Conservation (phyloP, 2,888 invertebrate species). For the Piscicola geometra region DNA sequence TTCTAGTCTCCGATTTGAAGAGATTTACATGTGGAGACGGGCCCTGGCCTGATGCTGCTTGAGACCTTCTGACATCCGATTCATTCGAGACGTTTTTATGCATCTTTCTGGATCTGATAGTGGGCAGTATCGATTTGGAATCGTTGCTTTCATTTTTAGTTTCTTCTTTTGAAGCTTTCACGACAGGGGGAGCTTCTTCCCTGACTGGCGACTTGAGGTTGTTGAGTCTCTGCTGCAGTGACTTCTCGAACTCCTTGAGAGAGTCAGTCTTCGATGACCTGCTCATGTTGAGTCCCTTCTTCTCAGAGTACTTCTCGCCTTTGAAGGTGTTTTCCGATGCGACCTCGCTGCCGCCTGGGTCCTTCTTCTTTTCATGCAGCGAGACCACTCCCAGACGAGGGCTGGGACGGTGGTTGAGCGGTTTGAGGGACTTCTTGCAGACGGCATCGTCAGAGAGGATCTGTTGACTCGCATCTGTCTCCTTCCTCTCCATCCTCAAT, state of each 20-base stretch:
- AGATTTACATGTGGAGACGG: neutral
- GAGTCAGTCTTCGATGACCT: neutral
- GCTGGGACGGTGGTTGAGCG: neutral
- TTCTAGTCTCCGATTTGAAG: neutral
- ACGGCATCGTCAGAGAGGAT: neutral
- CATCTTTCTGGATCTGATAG: neutral
- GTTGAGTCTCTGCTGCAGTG: neutral
- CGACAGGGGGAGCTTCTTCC: neutral
- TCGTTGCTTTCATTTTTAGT: neutral
- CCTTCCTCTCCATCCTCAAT: neutral
- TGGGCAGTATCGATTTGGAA: neutral
- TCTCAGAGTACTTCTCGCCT: neutral
- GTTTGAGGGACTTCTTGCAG: neutral
- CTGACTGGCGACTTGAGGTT: slow-evolving; percentile 5
- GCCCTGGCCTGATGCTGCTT: neutral
- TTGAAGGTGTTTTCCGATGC: neutral
- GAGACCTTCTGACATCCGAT: neutral
- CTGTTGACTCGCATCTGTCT: neutral
- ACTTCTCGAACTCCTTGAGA: neutral
- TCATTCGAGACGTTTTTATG: neutral
- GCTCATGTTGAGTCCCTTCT: neutral
- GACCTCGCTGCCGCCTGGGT: neutral
- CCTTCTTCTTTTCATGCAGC: neutral
- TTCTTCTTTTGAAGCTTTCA: neutral
- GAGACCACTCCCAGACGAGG: neutral